Base-by-base conservation (phyloP, 2,797 vertebrate species). In the Xiphophorus birchmanni region DNA sequence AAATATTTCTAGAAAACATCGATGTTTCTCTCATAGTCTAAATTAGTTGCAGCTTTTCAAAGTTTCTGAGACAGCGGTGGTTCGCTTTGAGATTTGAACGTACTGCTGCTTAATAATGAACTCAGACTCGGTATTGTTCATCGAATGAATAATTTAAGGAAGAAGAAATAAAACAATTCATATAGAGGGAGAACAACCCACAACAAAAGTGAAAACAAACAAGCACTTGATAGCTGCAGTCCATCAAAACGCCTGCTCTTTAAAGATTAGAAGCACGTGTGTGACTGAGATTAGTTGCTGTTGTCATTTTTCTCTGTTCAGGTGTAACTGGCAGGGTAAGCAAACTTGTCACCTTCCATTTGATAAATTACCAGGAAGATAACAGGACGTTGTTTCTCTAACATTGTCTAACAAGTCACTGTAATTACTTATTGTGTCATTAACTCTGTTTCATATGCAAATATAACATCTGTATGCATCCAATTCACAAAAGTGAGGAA, bases 291-390 rank as follows among this genome's bases (percentile, higher is more conserved):
- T 93, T 84, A 90, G 88, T 76, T 32, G 60, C 77, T 76, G 78
- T 87, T 91, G 87, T 91, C 82, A 71, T 85, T 84, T 79, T 63
- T 89, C 94, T 94, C 94, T 93, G 94, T 94, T 96, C 91, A 87
- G 88, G 93, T 92, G 86, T 92, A 94, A 95, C 95, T 94, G 95
- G 94, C 95, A 95, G 95, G 92, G 95, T 93, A 94, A 93, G 95
- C 95, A 91, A 95, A 95, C 94, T 92, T 96, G 97, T 96, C 96
- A 96, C 95, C 94, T 93, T 95, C 91, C 93, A 94, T 93, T 95
- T 96, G 95, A 97, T 96, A 95, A 97, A 97, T 96, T 90, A 96
- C 95, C 95, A 95, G 92, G 94, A 95, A 96, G 94, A 94, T 90
- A 91, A 89, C 91, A 81, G 84, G 87, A 93, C 86, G 93, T 52